A percentile compares a stretch with the other conserved stretches of the same genome.
phyloP scores from a whole-genome alignment of 2,888 invertebrate genomes.

The Uropetala carovei region DNA sequence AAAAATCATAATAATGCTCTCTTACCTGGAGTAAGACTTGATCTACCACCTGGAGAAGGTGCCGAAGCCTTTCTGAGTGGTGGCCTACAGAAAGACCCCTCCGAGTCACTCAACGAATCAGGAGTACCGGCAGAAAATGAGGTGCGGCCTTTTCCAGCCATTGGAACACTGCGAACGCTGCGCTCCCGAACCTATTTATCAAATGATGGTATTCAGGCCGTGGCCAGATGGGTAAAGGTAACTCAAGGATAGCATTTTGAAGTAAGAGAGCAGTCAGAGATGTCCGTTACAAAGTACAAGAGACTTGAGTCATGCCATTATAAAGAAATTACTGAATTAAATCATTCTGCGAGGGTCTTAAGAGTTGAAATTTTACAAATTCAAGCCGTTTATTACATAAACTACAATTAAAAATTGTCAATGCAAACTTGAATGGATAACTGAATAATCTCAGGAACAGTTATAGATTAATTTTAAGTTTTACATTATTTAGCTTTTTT shows the following conservation, averaged over 20 bases:
- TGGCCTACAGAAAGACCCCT: conserved; percentile 83
- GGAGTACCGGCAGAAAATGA: conserved; percentile 92
- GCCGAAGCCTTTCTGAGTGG: conserved; percentile 74
- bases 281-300: neutral
- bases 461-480: neutral
- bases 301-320: neutral
- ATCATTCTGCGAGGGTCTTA: neutral
- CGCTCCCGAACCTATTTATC: conserved; percentile 90
- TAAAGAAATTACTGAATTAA: neutral
- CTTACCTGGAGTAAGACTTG: conserved; percentile 83
- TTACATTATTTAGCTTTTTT: neutral
- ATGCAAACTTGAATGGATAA: neutral
- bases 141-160: conserved; percentile 85
- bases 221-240: neutral
- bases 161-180: conserved; percentile 93
- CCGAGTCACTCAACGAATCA: conserved; percentile 92
- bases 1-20: neutral
- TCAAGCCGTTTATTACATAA: neutral
- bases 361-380: neutral
- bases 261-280: neutral
- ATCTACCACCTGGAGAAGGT: conserved; percentile 73
- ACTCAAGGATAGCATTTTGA: conserved; percentile 4
- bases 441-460: neutral
- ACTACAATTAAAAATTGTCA: neutral
- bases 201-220: conserved; percentile 11